Evolutionary conservation across 2,888 invertebrate genomes (phyloP).

Genomic region (Drosophila emarginata): DNA sequence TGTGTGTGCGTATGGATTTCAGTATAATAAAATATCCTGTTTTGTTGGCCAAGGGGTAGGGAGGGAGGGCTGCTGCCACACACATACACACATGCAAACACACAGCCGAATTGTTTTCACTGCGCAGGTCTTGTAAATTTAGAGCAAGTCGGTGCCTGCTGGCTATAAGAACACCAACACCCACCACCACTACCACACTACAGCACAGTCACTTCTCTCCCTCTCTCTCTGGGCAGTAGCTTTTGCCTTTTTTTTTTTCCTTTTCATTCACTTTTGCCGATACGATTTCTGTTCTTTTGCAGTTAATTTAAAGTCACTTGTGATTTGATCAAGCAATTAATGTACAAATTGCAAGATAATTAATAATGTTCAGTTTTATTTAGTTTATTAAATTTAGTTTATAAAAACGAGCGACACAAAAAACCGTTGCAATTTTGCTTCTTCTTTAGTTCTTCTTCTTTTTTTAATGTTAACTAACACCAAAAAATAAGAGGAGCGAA

Average conservation of each 20-base stretch:
- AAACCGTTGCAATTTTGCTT: not conserved
- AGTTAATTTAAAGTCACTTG: not conserved
- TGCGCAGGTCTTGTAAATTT: conserved; percentile 65
- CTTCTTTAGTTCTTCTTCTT: no score
- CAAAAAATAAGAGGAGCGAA: not conserved
- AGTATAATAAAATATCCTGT: conserved; percentile 81
- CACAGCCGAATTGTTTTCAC: conserved; percentile 22
- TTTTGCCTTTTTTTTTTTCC: conserved; percentile 29
- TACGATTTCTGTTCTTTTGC: not conserved
- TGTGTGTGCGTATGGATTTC: conserved; percentile 19
- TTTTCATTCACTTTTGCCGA: not conserved
- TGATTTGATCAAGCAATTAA: not conserved
- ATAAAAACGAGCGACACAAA: not conserved
- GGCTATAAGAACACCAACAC: conserved; percentile 60
- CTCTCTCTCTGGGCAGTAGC: conserved; percentile 22
- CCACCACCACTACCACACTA: conserved; percentile 21
- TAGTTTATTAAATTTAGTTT: no score
- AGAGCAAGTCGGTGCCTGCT: conserved; percentile 63
- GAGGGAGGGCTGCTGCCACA: conserved; percentile 21
- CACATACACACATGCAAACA: conserved; percentile 12
- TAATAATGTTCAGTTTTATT: no score
- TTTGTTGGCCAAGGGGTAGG: conserved; percentile 20
- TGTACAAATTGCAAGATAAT: no score
- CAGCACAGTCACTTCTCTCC: conserved; percentile 30
- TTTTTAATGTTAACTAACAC: not conserved